Evolutionary conservation across 2,113 vertebrate species (phyloP).

Genomic region (Colius striatus): DNA sequence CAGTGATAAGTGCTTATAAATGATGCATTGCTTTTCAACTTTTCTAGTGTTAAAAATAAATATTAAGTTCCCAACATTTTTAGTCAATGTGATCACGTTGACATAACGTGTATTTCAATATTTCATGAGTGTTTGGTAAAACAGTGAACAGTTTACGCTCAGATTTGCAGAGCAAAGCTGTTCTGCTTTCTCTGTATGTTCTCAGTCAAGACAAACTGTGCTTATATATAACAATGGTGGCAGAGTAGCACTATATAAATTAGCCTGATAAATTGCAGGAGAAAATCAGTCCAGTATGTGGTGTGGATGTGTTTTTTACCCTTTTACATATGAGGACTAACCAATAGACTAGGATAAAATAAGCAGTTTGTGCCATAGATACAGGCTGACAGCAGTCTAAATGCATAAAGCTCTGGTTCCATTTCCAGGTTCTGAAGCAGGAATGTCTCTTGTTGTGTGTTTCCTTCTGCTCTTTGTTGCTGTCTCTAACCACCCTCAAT

Average conservation of each 20-base stretch:
- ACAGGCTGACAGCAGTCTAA: neutral
- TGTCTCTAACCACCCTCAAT: neutral
- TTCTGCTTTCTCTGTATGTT: neutral
- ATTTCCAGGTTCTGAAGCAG: neutral
- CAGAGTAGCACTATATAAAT: neutral
- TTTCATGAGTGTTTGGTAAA: neutral
- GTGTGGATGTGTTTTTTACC: neutral
- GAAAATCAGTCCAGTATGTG: neutral
- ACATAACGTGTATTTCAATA: neutral
- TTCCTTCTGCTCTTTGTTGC: neutral
- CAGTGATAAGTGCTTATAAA: neutral
- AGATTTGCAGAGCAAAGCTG: neutral
- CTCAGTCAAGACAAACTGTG: neutral
- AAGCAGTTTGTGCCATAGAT: neutral
- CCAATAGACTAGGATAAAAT: neutral
- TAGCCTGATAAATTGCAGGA: neutral
- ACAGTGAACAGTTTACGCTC: neutral
- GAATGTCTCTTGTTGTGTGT: neutral
- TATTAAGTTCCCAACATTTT: neutral
- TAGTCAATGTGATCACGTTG: neutral
- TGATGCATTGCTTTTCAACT: neutral
- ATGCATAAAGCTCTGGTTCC: neutral
- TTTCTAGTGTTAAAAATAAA: slow-evolving; percentile 16
- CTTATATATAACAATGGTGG: neutral
- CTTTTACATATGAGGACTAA: neutral